These are phyloP conservation scores for Caligus rogercresseyi DNA, from an alignment of 1,140 invertebrate species.

Conservation along the genomic window DNA sequence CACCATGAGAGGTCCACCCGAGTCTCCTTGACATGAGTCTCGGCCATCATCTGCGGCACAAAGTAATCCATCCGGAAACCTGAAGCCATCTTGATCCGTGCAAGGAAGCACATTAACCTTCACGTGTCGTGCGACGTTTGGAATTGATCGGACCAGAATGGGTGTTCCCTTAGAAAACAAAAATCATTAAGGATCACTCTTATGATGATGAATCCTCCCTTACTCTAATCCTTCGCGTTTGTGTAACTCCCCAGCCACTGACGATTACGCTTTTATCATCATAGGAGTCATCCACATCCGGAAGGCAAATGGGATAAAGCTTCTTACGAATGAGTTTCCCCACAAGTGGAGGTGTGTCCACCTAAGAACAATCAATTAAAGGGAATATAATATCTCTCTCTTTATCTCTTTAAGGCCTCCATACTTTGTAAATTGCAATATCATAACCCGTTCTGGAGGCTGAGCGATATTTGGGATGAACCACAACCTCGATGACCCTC, in stretches of 20 bases:
- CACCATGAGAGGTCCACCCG: slow-evolving; percentile 14
- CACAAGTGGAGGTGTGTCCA: not conserved
- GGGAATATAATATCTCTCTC: too few species aligned
- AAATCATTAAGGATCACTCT: not conserved
- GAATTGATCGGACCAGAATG: not conserved
- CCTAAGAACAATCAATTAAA: slow-evolving; percentile 10
- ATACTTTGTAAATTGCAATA: slow-evolving; percentile 19
- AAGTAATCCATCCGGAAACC: slow-evolving; percentile 3
- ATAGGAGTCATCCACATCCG: not conserved
- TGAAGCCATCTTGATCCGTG: slow-evolving; percentile 2
- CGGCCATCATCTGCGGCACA: slow-evolving; percentile 10
- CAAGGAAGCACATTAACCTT: not conserved
- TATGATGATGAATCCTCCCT: not conserved
- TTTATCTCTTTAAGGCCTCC: too few species aligned
- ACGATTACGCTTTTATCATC: not conserved
- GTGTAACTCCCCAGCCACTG: not conserved
- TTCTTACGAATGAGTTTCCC: not conserved
- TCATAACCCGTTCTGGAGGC: slow-evolving; percentile 13
- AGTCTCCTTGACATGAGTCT: slow-evolving; percentile 20
- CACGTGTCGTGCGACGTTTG: not conserved
- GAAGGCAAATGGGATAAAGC: slow-evolving; percentile 5
- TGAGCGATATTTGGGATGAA: not conserved
- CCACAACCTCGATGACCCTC: not conserved
- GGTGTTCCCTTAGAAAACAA: not conserved
- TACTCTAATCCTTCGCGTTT: not conserved